phyloP scores from a whole-genome alignment of 2,888 invertebrate species.

The Octonoba sinensis region DNA sequence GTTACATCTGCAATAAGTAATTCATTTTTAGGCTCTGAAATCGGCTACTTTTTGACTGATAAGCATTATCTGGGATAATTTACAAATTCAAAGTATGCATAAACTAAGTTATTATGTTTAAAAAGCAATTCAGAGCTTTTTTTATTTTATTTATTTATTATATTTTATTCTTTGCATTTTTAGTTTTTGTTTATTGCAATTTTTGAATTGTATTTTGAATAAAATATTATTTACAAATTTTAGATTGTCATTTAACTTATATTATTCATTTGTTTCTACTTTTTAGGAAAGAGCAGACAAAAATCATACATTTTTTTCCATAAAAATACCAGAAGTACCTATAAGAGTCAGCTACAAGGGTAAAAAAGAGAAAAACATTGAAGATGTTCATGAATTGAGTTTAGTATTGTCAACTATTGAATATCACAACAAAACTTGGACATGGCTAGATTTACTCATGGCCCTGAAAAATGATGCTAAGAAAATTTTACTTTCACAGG shows the following conservation, averaged over 20 bases:
- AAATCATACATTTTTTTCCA: constrained; percentile 98
- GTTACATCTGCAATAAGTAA: too few relatives aligned
- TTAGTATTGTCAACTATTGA: constrained; percentile 95
- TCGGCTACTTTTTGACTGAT: too few relatives aligned
- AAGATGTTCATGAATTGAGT: constrained; percentile 94
- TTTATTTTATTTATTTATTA: too few relatives aligned
- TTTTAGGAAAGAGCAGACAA: constrained; percentile 92
- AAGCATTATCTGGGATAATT: too few relatives aligned
- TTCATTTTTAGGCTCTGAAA: too few relatives aligned
- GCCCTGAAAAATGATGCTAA: constrained; percentile 96
- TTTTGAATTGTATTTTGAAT: background rate
- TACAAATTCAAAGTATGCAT: too few relatives aligned
- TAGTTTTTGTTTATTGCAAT: background rate
- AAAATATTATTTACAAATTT: constrained; percentile 2
- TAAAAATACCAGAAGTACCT: constrained; percentile 96
- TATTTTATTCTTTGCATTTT: background rate
- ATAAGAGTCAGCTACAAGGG: constrained; percentile 93
- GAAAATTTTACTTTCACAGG: constrained; percentile 85
- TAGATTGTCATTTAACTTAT: background rate
- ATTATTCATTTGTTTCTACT: background rate
- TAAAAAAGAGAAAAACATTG: constrained; percentile 97
- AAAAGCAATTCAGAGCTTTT: too few relatives aligned
- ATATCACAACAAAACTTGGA: constrained; percentile 99
- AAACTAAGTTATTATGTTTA: too few relatives aligned
- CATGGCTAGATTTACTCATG: constrained; percentile 96